phyloP scores from a whole-genome alignment of 2,888 invertebrate species.

The Monochamus alternatus region DNA sequence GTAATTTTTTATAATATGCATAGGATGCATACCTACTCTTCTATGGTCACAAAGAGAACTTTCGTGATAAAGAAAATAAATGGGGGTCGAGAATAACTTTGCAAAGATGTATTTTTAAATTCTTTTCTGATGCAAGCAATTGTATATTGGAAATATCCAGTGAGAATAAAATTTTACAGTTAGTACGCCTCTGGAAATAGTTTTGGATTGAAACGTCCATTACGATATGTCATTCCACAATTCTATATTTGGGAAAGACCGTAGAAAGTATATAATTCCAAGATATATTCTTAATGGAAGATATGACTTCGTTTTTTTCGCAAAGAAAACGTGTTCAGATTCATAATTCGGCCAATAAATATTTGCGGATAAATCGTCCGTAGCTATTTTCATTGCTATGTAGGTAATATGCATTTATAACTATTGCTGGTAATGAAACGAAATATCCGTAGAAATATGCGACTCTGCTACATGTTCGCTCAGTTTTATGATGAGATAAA shows the following conservation, averaged over 20 bases:
- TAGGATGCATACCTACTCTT: too few relatives aligned
- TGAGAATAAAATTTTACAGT: too few relatives aligned
- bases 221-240: slow-evolving; percentile 1
- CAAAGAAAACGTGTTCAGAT: slow-evolving; percentile 17
- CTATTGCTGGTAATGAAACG: slow-evolving; percentile 17
- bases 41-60: too few relatives aligned
- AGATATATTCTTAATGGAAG: slow-evolving; percentile 1
- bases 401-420: slow-evolving; percentile 13
- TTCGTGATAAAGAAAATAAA: too few relatives aligned
- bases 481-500: slow-evolving; percentile 10
- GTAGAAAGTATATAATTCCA: slow-evolving; percentile 9
- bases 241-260: slow-evolving; percentile 16
- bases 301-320: slow-evolving; percentile 8
- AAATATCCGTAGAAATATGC: neutral
- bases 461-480: slow-evolving; percentile 12
- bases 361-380: slow-evolving; percentile 16
- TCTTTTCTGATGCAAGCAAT: too few relatives aligned
- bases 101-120: too few relatives aligned
- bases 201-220: slow-evolving; percentile 1
- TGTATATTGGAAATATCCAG: too few relatives aligned
- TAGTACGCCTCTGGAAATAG: neutral
- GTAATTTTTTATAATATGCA: too few relatives aligned
- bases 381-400: slow-evolving; percentile 25
- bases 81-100: too few relatives aligned
- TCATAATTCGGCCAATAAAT: slow-evolving; percentile 27